Evolutionary conservation across 2,888 invertebrate genomes (phyloP).

Genomic region (Nomada fucata): DNA sequence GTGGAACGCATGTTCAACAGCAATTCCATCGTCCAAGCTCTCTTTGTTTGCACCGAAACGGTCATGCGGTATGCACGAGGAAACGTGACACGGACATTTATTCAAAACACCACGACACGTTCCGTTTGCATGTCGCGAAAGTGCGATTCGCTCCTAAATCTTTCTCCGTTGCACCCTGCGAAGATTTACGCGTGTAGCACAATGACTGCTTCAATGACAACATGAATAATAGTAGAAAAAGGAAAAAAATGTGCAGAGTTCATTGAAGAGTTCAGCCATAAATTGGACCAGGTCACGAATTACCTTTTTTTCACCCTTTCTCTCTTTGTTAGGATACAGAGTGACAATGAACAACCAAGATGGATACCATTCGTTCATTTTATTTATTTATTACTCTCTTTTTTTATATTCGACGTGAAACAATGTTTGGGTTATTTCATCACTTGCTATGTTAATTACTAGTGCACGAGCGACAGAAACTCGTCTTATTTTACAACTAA

Average conservation of each 20-base stretch:
- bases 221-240: conserved; percentile 11
- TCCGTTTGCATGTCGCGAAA: conserved; percentile 41
- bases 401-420: neutral
- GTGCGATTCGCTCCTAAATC: conserved; percentile 47
- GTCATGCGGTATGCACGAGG: conserved; percentile 33
- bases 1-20: conserved; percentile 49
- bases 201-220: conserved; percentile 46
- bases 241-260: neutral
- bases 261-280: conserved; percentile 11
- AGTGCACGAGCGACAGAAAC: neutral
- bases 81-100: conserved; percentile 60
- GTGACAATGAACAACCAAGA: neutral
- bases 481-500: conserved; percentile 2
- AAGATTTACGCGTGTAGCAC: conserved; percentile 44
- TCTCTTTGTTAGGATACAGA: neutral
- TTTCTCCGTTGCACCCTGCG: conserved; percentile 1
- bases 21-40: conserved; percentile 55
- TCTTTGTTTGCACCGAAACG: conserved; percentile 54
- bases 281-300: conserved; percentile 1
- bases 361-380: neutral
- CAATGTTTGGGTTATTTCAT: neutral
- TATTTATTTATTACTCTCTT: neutral
- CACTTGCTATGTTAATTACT: neutral
- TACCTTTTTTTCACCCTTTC: neutral
- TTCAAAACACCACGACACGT: conserved; percentile 52